Evolutionary conservation across 2,113 vertebrate species (phyloP), one percentile per base, ranked within the genome.

Genomic region (Paedocypris sp.): DNA sequence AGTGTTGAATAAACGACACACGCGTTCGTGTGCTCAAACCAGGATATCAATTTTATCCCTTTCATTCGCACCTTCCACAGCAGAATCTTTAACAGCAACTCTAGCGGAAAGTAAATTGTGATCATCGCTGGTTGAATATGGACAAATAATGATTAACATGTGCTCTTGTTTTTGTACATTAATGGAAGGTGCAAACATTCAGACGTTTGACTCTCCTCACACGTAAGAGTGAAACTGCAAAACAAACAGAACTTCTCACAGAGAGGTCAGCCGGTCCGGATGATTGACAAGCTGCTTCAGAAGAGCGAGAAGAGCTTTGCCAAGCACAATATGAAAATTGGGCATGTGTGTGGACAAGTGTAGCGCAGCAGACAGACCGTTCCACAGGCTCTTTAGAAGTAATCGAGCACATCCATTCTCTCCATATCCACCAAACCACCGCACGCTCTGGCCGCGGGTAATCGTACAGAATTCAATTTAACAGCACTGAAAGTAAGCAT

Each of bases 291-390:
- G 13, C 54, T 39, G 67, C 59, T 58, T 71, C 62, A 73, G 23
- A 58, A 60, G 72, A 74, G 67, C 42, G 60, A 73, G 71, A 41
- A 35, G 19, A n/a, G 54, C 28, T 25, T 64, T 65, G 75, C 62
- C 57, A 43, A 66, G 31, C 43, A 66, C 76, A 78, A 78, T 56
- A 63, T 36, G 2, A 56, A 50, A 32, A 62, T 57, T 45, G 54
- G 68, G 45, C 57, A 60, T 62, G 58, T 73, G 68, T 74, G 75
- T 72, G 66, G 60, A 69, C 69, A 66, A 70, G 69, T 79, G 51
- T 60, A 60, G 73, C 70, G 62, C 71, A 70, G 73, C 57, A 5
- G 35, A 36, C 32, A 28, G 38, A 2, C 53, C 26, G 10, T 56
- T 68, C 68, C 71, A 38, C 66, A 16, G 57, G 66, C 57, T 43